phyloP scores from a whole-genome alignment of 2,113 vertebrate species.

The Ceyx cyanopectus region DNA sequence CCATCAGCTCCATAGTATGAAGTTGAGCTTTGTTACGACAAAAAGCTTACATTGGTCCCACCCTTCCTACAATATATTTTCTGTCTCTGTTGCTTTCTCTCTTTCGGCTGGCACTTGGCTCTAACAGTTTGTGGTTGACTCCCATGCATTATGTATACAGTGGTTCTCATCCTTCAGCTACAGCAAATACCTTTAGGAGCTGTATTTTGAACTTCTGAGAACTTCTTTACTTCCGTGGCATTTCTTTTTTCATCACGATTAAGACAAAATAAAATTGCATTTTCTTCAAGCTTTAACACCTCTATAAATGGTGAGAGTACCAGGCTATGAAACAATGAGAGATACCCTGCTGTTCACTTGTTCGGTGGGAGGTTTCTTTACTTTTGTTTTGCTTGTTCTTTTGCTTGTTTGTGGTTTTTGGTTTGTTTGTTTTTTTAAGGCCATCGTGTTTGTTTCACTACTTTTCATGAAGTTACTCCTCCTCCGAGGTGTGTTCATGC shows the following conservation, averaged over 20 bases:
- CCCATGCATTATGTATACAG: not conserved
- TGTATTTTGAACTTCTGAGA: not conserved
- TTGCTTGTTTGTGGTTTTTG: not conserved
- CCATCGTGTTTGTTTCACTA: not conserved
- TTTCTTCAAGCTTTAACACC: not conserved
- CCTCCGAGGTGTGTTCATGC: not conserved
- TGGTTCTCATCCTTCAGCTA: not conserved
- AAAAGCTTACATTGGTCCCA: not conserved
- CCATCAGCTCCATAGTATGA: not conserved
- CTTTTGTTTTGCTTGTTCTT: not conserved
- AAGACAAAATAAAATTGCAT: not conserved
- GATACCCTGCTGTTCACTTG: not conserved
- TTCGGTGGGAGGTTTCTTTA: not conserved
- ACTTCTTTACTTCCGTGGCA: not conserved
- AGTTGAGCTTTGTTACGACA: not conserved
- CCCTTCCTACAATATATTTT: not conserved
- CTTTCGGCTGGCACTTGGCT: not conserved
- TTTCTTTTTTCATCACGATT: not conserved
- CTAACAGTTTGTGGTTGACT: not conserved
- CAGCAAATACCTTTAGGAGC: not conserved
- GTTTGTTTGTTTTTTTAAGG: not conserved
- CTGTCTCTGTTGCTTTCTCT: not conserved
- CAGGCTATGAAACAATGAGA: not conserved
- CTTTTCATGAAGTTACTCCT: not conserved
- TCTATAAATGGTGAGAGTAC: not conserved